phyloP scores from a whole-genome alignment of 2,113 vertebrate species.

The Bos taurus region DNA sequence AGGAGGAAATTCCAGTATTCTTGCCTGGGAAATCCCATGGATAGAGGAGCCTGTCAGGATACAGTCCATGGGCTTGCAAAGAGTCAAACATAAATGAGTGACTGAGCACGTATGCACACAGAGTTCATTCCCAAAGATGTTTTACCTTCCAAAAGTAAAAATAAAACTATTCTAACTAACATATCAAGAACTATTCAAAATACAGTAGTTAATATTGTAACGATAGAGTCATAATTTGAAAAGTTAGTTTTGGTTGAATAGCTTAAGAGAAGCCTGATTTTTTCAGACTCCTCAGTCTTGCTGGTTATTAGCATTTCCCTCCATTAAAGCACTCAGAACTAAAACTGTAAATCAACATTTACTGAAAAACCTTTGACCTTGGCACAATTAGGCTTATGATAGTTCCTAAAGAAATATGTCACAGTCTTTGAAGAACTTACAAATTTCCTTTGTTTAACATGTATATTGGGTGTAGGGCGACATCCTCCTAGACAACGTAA shows the following conservation, averaged over 20 bases:
- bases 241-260: background rate
- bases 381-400: background rate
- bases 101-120: rapidly evolving
- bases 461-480: background rate
- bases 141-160: conserved; percentile 13
- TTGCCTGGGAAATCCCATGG: background rate
- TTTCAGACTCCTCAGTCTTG: background rate
- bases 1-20: background rate
- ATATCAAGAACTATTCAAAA: background rate
- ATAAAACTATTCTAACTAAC: background rate
- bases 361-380: background rate
- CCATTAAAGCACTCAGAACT: background rate
- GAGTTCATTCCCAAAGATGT: background rate
- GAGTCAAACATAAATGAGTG: background rate
- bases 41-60: background rate
- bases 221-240: background rate
- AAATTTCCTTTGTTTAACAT: background rate
- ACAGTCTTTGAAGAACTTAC: background rate
- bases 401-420: background rate
- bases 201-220: background rate
- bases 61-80: background rate
- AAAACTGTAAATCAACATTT: conserved; percentile 3
- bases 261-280: background rate
- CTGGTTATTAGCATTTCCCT: background rate
- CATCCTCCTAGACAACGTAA: background rate